Base-by-base conservation (phyloP, 2,797 vertebrate genomes). In the Girardinus metallicus region DNA sequence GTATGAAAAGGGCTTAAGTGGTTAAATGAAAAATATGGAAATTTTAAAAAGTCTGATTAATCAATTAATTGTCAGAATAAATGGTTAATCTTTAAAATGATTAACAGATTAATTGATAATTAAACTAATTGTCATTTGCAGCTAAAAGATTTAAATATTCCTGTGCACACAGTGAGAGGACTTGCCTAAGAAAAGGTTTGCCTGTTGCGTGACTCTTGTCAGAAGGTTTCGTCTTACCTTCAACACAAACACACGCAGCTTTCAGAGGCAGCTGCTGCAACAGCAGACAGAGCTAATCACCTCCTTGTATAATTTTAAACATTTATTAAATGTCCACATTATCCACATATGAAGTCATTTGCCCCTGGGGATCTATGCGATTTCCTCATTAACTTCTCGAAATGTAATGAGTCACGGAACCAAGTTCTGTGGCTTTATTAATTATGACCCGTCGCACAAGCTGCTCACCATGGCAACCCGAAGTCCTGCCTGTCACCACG, bases 401-500 rank as follows among this genome's bases (percentile, higher is more conserved):
- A 90, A 89, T 76, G 82, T 86, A 92, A 93, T 92, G 88, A 92
- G 85, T 89, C 93, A 90, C 82, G 84, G 87, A 87, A 88, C 84
- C 87, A 39, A 83, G 89, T 90, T 91, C 77, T 86, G 81, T 79
- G 80, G 87, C 84, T 84, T 82, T 78, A 84, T 92, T 94, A 95
- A 94, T 95, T 91, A 93, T 83, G 87, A 80, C 85, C 83, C 11
- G 44, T 89, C 87, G 83, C 89, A 86, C 82, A 82, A 82, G n/a
- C 85, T 84, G 55, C 85, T 94, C 91, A 89, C 93, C 93, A 95
- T 94, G 94, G 92, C 91, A 94, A 95, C 94, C 85, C 73, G 78
- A 94, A 94, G 85, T 94, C 93, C 93, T 91, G 88, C 89, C 88
- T 90, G 92, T 92, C 91, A 88, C 86, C 81, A 39, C 81, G 76